phyloP scores from a whole-genome alignment of 2,888 invertebrate genomes.

The Diogma glabrata region DNA sequence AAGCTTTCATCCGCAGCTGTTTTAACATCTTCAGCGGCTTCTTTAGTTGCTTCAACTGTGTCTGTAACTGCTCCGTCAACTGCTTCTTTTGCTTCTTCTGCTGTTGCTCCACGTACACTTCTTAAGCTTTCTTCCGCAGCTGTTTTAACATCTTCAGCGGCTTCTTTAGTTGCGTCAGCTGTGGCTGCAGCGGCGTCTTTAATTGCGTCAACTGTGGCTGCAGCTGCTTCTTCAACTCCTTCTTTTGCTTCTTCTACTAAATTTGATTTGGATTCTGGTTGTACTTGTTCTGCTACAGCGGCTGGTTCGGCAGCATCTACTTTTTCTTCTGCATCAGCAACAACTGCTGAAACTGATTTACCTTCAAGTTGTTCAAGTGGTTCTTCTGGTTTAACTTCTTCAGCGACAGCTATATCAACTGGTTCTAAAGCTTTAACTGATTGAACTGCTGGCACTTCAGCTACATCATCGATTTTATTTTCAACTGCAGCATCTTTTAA shows the following conservation, averaged over 20 bases:
- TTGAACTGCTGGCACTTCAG: slow-evolving; percentile 23
- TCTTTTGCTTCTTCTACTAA: neutral
- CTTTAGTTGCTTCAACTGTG: slow-evolving; percentile 16
- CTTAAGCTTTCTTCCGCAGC: slow-evolving; percentile 13
- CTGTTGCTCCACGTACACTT: slow-evolving; percentile 12
- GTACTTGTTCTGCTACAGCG: slow-evolving; percentile 19
- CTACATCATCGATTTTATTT: slow-evolving; percentile 18
- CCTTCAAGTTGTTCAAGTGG: slow-evolving; percentile 24
- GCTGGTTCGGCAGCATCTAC: slow-evolving; percentile 30
- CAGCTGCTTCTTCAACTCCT: slow-evolving; percentile 2
- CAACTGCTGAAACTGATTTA: slow-evolving; percentile 31
- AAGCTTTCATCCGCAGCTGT: slow-evolving; percentile 18
- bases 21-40: slow-evolving; percentile 17
- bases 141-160: slow-evolving; percentile 18
- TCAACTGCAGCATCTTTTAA: slow-evolving; percentile 19
- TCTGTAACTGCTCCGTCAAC: slow-evolving; percentile 21
- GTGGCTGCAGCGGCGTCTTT: neutral
- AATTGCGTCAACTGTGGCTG: neutral
- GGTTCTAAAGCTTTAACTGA: slow-evolving; percentile 20
- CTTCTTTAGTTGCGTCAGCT: slow-evolving; percentile 19
- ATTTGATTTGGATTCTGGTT: slow-evolving; percentile 21
- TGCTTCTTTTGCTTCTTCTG: slow-evolving; percentile 22
- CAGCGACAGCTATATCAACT: slow-evolving; percentile 16
- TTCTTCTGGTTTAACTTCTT: slow-evolving; percentile 16
- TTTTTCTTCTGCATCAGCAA: slow-evolving; percentile 31